Evolutionary conservation across 2,113 vertebrate genomes (phyloP), one percentile per base, ranked within the genome.

Genomic region (Xenus cinereus): DNA sequence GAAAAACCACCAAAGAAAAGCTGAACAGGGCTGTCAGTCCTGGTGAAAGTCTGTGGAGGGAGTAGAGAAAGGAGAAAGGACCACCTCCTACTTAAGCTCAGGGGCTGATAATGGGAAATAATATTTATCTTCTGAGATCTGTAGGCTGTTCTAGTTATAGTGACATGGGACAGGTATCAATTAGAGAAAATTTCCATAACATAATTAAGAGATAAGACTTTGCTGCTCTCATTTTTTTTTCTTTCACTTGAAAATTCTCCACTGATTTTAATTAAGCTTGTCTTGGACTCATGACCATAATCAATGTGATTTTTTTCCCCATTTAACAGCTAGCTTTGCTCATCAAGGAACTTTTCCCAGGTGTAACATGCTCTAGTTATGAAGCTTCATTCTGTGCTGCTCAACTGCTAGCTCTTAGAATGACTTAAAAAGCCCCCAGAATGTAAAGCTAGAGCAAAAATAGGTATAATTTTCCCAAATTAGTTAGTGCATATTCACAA

Each of bases 261-360:
- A 85, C n/a, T 96, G 82, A 73, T 91, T 96, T 96, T 94, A 95
- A 96, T 96, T 97, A 96, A 96, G 41, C 57, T 89, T 94, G 84
- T 85, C 84, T 94, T 93, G 87, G 91, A 93, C 89, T 93, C 62
- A 85, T 87, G 94, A 91, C 93, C 87, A 26, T 91, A 93, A 94
- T 95, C 87, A 91, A 50, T 87, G 67, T 73, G 78, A 80, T 63
- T 79, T 77, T 21, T 33, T 50, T 22, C 53, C 33, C 78, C 45
- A 26, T 96, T 91, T 94, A 94, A 85, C 69, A 76, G 66, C 81
- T 72, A 82, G 18, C 74, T 94, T 91, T 94, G 77, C 84, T 91
- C 78, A 95, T 94, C 84, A 96, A 96, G 50, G 78, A 73, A 76
- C 28, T 87, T 96, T 57, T 92, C 93, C 87, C 93, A 93, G 67